phyloP scores from a whole-genome alignment of 2,797 vertebrate genomes.

The Xiphorhynchus erythropygius region DNA sequence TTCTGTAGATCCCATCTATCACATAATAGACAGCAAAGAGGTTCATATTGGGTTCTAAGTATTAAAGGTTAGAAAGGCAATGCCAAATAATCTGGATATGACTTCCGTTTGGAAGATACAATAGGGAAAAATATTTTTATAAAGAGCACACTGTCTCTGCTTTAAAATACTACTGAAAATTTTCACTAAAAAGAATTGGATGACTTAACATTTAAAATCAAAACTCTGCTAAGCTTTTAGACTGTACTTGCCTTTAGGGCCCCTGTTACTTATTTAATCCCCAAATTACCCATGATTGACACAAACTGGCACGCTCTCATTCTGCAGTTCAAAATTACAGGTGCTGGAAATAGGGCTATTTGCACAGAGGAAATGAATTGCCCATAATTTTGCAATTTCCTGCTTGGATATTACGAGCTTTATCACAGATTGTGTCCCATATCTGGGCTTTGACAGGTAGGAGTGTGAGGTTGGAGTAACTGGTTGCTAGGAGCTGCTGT shows the following conservation, averaged over 20 bases:
- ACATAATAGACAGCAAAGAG: neutral
- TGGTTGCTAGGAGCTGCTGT: conserved; percentile 44
- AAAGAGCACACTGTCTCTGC: neutral
- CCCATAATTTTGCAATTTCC: conserved; percentile 34
- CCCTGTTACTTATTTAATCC: neutral
- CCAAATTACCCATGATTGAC: neutral
- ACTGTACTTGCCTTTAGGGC: neutral
- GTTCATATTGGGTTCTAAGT: neutral
- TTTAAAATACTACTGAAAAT: neutral
- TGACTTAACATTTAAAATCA: neutral
- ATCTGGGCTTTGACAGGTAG: neutral
- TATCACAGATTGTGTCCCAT: neutral
- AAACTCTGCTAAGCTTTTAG: neutral
- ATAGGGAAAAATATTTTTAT: neutral
- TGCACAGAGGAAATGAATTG: conserved; percentile 34
- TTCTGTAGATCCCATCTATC: neutral
- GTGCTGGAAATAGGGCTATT: neutral
- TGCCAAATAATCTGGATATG: neutral
- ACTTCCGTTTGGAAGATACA: neutral
- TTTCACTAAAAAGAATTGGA: neutral
- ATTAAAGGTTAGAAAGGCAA: neutral
- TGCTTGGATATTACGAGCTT: neutral
- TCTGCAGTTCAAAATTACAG: neutral
- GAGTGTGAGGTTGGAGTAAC: neutral
- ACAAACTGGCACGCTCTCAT: neutral